Evolutionary conservation across 2,888 invertebrate genomes (phyloP).

Genomic region (Thymelicus acteon): DNA sequence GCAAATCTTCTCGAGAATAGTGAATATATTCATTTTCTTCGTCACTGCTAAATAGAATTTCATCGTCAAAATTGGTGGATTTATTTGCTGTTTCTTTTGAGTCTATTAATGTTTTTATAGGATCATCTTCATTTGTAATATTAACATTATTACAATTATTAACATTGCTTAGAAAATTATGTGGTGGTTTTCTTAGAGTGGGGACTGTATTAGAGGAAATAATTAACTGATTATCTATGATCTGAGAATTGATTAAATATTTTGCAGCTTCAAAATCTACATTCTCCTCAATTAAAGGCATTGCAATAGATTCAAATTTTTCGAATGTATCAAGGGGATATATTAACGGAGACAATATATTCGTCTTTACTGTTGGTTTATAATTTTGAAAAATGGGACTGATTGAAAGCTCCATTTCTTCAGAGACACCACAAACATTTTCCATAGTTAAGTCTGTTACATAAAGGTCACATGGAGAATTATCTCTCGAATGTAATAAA

Average conservation of each 20-base stretch:
- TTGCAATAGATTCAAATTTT: slow-evolving; percentile 64
- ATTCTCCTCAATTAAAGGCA: slow-evolving; percentile 57
- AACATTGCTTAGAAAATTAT: slow-evolving; percentile 6
- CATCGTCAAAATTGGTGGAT: slow-evolving; percentile 54
- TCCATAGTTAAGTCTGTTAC: not conserved
- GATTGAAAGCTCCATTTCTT: slow-evolving; percentile 40
- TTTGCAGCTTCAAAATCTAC: slow-evolving; percentile 55
- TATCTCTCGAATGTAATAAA: not conserved
- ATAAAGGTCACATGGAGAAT: not conserved
- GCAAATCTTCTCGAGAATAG: slow-evolving; percentile 55
- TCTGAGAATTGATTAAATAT: slow-evolving; percentile 66
- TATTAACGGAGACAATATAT: slow-evolving; percentile 52
- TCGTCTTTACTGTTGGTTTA: slow-evolving; percentile 37
- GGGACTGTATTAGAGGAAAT: slow-evolving; percentile 51
- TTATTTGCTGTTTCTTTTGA: not conserved
- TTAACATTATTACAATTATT: slow-evolving; percentile 26
- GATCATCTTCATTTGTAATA: not conserved
- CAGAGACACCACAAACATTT: not conserved
- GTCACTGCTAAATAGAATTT: slow-evolving; percentile 74
- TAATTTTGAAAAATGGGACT: slow-evolving; percentile 62
- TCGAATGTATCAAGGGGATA: slow-evolving; percentile 67
- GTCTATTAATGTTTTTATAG: not conserved
- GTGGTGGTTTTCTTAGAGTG: slow-evolving; percentile 22
- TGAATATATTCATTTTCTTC: slow-evolving; percentile 62
- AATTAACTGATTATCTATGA: slow-evolving; percentile 50